A percentile compares a stretch with the other conserved stretches of the same genome.
Conservation (phyloP, 1,140 invertebrate species). For the Eupristina koningsbergeri region DNA sequence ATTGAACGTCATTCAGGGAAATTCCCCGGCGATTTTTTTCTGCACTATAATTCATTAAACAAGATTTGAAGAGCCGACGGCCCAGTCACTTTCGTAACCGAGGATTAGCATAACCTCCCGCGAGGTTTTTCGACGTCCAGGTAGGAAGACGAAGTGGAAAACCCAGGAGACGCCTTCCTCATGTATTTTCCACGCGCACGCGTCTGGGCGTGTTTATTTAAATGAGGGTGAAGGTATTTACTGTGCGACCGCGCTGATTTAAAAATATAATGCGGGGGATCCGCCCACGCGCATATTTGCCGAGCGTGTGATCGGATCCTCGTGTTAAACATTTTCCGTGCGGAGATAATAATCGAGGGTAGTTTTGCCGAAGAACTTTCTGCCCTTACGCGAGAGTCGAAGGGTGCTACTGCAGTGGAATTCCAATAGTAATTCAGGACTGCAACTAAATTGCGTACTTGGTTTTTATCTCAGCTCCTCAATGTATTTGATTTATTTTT, state of each 20-base stretch:
- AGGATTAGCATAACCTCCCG: conserved; percentile 1
- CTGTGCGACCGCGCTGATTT: conserved; percentile 17
- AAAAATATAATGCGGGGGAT: conserved; percentile 41
- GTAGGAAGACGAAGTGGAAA: background rate
- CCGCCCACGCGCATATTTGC: background rate
- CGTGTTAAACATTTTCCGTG: background rate
- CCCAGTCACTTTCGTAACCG: background rate
- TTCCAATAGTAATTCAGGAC: too few species aligned
- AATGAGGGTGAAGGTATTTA: conserved; percentile 37
- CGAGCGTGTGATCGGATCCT: background rate
- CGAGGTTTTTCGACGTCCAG: background rate
- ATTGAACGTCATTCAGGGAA: too few species aligned
- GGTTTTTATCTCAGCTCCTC: background rate
- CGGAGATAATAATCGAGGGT: background rate
- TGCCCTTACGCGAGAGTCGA: too few species aligned
- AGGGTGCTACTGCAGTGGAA: too few species aligned
- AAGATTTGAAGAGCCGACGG: too few species aligned
- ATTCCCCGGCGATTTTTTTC: background rate
- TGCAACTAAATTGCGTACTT: too few species aligned
- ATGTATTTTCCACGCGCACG: background rate
- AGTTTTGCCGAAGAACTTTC: background rate
- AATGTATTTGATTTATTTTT: background rate
- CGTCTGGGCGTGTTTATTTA: conserved; percentile 34
- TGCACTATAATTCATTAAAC: background rate
- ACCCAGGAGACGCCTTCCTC: background rate